A percentile compares a stretch with the other conserved stretches of the same genome.
Evolutionary conservation across 2,888 invertebrate species (phyloP).

Genomic region (Rhogogaster chlorosoma): DNA sequence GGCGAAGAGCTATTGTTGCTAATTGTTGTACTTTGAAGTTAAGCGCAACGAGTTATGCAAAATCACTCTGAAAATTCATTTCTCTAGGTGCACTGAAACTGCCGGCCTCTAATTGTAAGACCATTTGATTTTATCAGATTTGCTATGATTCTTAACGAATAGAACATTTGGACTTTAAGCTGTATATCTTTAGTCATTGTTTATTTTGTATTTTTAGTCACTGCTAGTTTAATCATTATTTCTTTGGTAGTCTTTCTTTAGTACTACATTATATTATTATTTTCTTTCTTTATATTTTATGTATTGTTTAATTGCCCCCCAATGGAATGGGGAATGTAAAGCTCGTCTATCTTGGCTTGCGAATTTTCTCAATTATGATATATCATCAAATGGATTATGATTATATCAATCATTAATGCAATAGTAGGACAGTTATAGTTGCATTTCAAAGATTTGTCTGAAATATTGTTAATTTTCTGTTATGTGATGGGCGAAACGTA

Average conservation of each 20-base stretch:
- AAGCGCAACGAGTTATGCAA: neutral
- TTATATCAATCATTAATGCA: neutral
- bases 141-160: neutral
- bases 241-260: neutral
- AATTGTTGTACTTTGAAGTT: neutral
- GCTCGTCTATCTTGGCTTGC: neutral
- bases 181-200: slow-evolving; percentile 28
- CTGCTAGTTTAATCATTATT: neutral
- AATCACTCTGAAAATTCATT: neutral
- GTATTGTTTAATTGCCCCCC: neutral
- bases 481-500: neutral
- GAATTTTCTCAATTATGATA: neutral
- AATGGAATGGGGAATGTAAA: neutral
- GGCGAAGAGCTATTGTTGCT: neutral
- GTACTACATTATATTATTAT: neutral
- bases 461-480: neutral
- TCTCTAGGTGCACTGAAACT: neutral
- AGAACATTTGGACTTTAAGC: neutral
- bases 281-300: neutral
- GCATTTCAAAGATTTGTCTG: neutral
- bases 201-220: too few relatives aligned
- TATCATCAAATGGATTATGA: neutral
- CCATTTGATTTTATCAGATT: neutral
- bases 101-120: neutral
- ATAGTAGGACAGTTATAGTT: neutral